Percentiles rank a stretch among this genome's conserved stretches.
Evolutionary conservation across 2,888 invertebrate species (phyloP).

Genomic region (Heteromurus nitidus): DNA sequence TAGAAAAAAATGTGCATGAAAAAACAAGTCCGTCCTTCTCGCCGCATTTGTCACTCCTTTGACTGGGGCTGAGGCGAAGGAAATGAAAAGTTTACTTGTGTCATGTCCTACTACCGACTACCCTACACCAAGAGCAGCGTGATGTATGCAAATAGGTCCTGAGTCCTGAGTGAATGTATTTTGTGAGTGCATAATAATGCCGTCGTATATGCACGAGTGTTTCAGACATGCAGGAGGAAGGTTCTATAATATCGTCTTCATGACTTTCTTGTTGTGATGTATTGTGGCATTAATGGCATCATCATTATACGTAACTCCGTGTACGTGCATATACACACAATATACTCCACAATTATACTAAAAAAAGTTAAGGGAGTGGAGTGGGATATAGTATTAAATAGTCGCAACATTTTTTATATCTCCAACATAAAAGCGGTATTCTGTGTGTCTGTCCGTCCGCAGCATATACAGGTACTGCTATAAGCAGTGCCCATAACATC

Average conservation of each 20-base stretch:
- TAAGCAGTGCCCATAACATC: too few species aligned
- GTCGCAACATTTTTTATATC: too few species aligned
- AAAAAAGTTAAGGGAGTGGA: background rate
- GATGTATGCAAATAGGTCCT: too few species aligned
- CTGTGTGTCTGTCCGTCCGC: constrained; percentile 38
- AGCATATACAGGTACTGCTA: too few species aligned
- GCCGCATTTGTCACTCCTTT: background rate
- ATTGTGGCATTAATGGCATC: constrained; percentile 43
- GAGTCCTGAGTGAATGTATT: too few species aligned
- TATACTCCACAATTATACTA: background rate
- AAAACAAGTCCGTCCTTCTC: background rate
- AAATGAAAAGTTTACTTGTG: constrained; percentile 38
- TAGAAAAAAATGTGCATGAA: constrained; percentile 11
- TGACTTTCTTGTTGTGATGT: constrained; percentile 52
- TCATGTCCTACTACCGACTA: background rate
- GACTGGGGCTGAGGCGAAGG: background rate
- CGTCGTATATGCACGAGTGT: background rate
- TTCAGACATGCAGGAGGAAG: background rate
- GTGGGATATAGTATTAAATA: too few species aligned
- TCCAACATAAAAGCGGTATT: too few species aligned
- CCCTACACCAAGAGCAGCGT: background rate
- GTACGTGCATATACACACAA: too few species aligned
- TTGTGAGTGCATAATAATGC: too few species aligned
- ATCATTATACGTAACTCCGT: too few species aligned
- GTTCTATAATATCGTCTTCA: background rate